A percentile compares a stretch with the other conserved stretches of the same genome.
Conservation (phyloP, 2,113 vertebrate species). For the Ancistrus triradiatus region DNA sequence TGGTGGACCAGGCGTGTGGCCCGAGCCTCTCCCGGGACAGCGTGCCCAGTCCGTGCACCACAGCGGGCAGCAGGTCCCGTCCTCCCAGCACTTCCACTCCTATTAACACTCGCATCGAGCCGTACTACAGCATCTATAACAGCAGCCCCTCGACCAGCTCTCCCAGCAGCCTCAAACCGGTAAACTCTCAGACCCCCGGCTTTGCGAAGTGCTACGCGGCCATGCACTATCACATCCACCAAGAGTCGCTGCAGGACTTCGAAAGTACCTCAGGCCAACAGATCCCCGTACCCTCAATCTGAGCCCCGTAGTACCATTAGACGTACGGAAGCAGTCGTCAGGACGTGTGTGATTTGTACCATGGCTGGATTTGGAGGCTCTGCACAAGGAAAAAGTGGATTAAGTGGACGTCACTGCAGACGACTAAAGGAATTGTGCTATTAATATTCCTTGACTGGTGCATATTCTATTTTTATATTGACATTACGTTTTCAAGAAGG, state of each 20-base stretch:
- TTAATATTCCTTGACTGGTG: no score
- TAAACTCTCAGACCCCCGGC: slow-evolving; percentile 71
- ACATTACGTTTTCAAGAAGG: slow-evolving; percentile 52
- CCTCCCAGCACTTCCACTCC: slow-evolving; percentile 88
- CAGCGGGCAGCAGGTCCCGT: slow-evolving; percentile 70
- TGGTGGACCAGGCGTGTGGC: slow-evolving; percentile 88
- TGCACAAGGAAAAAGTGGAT: no score
- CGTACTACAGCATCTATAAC: slow-evolving; percentile 95
- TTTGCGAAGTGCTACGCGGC: slow-evolving; percentile 82
- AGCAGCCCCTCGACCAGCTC: slow-evolving; percentile 82
- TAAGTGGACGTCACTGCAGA: slow-evolving; percentile 1
- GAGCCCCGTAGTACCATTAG: slow-evolving; percentile 26
- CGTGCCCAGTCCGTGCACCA: slow-evolving; percentile 73
- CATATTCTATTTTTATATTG: slow-evolving; percentile 52
- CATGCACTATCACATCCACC: slow-evolving; percentile 83
- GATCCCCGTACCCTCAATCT: slow-evolving; percentile 85
- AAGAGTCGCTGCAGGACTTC: slow-evolving; percentile 73
- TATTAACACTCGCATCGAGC: slow-evolving; percentile 90
- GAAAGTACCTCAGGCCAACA: slow-evolving; percentile 75
- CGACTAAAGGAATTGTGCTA: slow-evolving; percentile 31
- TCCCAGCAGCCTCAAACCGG: slow-evolving; percentile 75
- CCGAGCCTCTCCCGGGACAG: slow-evolving; percentile 87
- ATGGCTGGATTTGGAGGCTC: no score
- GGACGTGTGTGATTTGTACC: no score
- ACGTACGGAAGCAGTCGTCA: no score